Base-by-base conservation (phyloP, 2,797 vertebrate species). In the Molossus molossus region DNA sequence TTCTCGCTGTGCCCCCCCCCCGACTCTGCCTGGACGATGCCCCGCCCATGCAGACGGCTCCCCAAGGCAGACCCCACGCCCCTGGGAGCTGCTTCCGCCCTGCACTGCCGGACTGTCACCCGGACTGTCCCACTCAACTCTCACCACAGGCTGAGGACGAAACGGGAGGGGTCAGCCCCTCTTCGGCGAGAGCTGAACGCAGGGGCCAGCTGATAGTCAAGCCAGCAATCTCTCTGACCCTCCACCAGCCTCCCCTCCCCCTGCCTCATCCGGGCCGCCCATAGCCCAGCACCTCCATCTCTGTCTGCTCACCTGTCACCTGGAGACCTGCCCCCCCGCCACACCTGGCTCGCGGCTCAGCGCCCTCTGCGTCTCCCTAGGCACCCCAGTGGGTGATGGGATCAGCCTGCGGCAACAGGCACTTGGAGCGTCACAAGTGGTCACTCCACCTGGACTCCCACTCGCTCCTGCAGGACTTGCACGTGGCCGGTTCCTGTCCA, bases 361-460 rank as follows among this genome's bases (percentile, higher is more conserved):
- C 45, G 4, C 4, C 5, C 55, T 48, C 86, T 11, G 2, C 0
- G 0, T 7, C 40, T 20, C 60, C 10, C 55, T 53, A 3, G 5
- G 75, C 5, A 5, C 13, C 53, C 72, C 3, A 0, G 12, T 0
- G 14, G 9, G 14, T 0, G 1, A 2, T 12, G 2, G 3, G 6
- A 17, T 9, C 65, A 25, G 1, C 53, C 15, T 0, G 3, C 5
- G 55, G n/a, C 10, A 9, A 5, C 11, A 0, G 1, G 6, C 12
- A 2, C 20, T 58, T 5, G 9, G 21, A 21, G 33, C 58, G 7
- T 1, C 1, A 8, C 3, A 4, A 14, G 14, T 0, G 2, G 9
- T 12, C n/a, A 10, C 33, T 1, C n/a, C 3, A 4, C 62, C 57
- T 9, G 4, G 29, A 15, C 84, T 13, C 7, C 20, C 2, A 7